These are phyloP conservation scores for Dione juno DNA, from an alignment of 2,888 invertebrate species.

Conservation along the genomic window DNA sequence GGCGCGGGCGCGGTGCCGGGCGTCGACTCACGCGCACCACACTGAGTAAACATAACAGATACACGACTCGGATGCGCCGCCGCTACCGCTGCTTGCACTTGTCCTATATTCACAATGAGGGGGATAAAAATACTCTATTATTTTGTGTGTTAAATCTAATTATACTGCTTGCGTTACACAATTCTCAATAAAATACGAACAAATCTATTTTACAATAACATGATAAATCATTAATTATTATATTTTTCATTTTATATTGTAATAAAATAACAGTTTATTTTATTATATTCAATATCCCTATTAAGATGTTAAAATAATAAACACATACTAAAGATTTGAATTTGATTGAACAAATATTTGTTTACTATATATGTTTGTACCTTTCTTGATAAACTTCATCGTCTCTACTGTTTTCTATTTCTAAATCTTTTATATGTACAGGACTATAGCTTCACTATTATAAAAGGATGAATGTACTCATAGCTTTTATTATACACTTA, in stretches of 20 bases:
- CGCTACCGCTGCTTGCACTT: conserved; percentile 46
- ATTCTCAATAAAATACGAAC: not conserved
- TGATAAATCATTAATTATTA: no score
- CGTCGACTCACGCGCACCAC: conserved; percentile 59
- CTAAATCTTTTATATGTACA: conserved; percentile 31
- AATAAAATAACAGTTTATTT: no score
- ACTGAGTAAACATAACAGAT: conserved; percentile 75
- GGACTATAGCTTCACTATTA: conserved; percentile 35
- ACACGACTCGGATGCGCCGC: conserved; percentile 61
- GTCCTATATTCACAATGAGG: conserved; percentile 41
- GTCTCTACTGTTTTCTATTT: conserved; percentile 26
- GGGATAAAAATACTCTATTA: conserved; percentile 33
- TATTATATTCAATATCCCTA: no score
- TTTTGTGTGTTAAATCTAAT: conserved; percentile 20
- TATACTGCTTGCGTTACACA: not conserved
- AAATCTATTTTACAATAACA: no score
- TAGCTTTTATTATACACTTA: conserved; percentile 42
- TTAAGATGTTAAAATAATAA: no score
- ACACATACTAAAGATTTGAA: no score
- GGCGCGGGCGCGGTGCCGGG: conserved; percentile 43
- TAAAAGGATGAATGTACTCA: conserved; percentile 40
- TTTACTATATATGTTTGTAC: no score
- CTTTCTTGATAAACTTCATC: not conserved
- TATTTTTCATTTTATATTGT: no score
- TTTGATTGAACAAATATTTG: no score